A percentile compares a stretch with the other conserved stretches of the same genome.
phyloP scores from a whole-genome alignment of 2,888 invertebrate genomes.

The Julus scandinavius region DNA sequence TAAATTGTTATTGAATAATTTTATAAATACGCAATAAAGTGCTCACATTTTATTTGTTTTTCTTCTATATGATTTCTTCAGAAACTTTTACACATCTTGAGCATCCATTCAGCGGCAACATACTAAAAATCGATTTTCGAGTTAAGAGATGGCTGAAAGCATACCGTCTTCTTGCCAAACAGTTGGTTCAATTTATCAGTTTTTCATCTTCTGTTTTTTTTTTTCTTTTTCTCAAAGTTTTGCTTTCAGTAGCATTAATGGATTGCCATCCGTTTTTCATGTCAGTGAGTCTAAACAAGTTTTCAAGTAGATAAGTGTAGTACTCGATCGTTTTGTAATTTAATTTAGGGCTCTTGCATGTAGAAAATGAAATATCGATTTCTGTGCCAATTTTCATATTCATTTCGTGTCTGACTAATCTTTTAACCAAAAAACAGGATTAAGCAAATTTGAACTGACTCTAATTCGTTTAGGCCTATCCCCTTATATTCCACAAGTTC shows the following conservation, averaged over 20 bases:
- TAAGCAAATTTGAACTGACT: neutral
- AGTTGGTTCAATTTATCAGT: slow-evolving; percentile 18
- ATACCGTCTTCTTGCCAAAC: neutral
- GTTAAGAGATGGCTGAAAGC: neutral
- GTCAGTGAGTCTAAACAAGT: neutral
- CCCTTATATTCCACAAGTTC: neutral
- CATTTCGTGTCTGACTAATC: neutral
- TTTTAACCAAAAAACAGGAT: neutral
- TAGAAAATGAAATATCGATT: slow-evolving; percentile 28
- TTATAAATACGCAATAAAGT: no score
- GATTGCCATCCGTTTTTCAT: neutral
- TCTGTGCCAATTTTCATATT: neutral
- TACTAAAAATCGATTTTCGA: no score
- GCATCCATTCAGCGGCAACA: no score
- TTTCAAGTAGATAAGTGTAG: neutral
- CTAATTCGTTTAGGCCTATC: no score
- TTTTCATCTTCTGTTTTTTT: neutral
- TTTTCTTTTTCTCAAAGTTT: neutral
- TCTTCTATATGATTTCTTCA: no score
- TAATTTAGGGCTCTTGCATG: neutral
- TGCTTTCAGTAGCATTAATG: neutral
- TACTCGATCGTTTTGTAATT: neutral
- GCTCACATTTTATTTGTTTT: no score
- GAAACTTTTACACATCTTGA: no score
- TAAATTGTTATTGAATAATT: no score